Evolutionary conservation across 1,140 invertebrate genomes (phyloP).

Genomic region (Nylanderia fulva): DNA sequence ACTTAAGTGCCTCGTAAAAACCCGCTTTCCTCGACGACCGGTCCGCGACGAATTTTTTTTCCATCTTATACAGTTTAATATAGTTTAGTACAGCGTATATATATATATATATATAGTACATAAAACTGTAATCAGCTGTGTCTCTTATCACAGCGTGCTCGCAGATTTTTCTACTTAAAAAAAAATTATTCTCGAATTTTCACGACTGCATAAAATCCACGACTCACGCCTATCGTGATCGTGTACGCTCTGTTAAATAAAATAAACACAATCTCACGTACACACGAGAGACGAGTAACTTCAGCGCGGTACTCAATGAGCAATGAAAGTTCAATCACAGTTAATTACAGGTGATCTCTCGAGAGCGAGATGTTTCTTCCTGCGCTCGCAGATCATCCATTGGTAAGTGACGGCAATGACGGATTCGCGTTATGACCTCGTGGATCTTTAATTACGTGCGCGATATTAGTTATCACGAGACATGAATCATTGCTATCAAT

Average conservation of each 20-base stretch:
- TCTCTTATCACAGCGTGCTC: conserved; percentile 16
- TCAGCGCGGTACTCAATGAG: conserved; percentile 44
- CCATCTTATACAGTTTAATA: background rate
- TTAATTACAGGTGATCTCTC: conserved; percentile 49
- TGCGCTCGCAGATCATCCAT: conserved; percentile 38
- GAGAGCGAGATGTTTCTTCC: conserved; percentile 51
- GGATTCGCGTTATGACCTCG: conserved; percentile 64
- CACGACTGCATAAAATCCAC: background rate
- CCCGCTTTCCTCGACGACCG: background rate
- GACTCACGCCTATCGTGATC: background rate
- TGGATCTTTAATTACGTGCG: conserved; percentile 59
- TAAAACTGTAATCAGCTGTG: background rate
- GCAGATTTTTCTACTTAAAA: background rate
- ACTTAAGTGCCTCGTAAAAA: conserved; percentile 53
- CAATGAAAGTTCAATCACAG: conserved; percentile 65
- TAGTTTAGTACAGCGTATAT: background rate
- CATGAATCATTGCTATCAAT: conserved; percentile 65
- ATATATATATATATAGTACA: too few species aligned
- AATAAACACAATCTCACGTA: conserved; percentile 53
- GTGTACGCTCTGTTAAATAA: conserved; percentile 6
- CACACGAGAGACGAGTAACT: conserved; percentile 22
- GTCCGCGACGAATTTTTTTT: background rate
- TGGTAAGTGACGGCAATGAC: conserved; percentile 63
- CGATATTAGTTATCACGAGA: conserved; percentile 55
- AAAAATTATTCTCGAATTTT: background rate